These are phyloP conservation scores for Drosophila subpulchrella DNA, from an alignment of 1,140 invertebrate genomes.

Conservation along the genomic window DNA sequence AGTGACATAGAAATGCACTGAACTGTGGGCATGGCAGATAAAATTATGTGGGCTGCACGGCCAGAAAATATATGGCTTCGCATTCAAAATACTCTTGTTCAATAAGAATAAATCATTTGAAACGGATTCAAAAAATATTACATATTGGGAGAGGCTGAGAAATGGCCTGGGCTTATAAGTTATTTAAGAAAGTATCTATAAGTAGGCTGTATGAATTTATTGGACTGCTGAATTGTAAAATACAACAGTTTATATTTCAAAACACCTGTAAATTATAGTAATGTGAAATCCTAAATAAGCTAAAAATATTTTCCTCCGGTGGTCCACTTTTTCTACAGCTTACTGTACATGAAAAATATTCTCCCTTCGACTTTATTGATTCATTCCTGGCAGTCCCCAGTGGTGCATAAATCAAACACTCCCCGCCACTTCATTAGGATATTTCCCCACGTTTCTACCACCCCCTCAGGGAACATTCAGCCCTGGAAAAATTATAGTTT, in stretches of 20 bases:
- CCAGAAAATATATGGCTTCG: not conserved
- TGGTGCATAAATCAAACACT: slow-evolving; percentile 41
- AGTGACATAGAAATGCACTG: slow-evolving; percentile 52
- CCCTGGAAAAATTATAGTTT: slow-evolving; percentile 51
- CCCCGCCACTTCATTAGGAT: slow-evolving; percentile 47
- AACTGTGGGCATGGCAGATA: slow-evolving; percentile 50
- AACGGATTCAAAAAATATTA: no score
- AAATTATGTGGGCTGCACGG: slow-evolving; percentile 27
- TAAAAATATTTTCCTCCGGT: not conserved
- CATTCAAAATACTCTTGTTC: not conserved
- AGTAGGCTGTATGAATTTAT: not conserved
- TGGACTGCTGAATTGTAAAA: no score
- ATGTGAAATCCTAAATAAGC: no score
- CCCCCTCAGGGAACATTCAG: slow-evolving; percentile 18
- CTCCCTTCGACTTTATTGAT: slow-evolving; percentile 33
- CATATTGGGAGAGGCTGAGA: no score
- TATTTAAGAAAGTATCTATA: not conserved
- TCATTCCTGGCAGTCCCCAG: slow-evolving; percentile 32
- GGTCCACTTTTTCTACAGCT: not conserved
- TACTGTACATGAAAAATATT: not conserved
- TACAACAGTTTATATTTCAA: no score
- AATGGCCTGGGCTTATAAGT: no score
- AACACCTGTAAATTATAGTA: no score
- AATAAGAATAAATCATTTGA: not conserved
- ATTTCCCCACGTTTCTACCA: slow-evolving; percentile 4